These are phyloP conservation scores for Drosophila arizonae DNA, from an alignment of 1,140 invertebrate genomes.

Conservation along the genomic window DNA sequence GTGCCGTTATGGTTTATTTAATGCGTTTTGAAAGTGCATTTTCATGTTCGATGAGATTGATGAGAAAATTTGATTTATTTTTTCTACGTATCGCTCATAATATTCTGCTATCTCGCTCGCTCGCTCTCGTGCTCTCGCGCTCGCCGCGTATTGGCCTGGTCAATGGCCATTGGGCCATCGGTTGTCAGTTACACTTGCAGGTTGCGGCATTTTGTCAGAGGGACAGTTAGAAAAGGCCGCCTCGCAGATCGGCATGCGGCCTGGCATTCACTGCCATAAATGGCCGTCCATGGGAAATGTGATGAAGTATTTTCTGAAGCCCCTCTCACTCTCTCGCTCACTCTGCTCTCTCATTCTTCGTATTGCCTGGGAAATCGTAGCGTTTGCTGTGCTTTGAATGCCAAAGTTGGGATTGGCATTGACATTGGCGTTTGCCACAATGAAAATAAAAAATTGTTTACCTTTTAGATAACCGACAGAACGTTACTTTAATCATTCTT, in stretches of 20 bases:
- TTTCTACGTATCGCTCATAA: conserved; percentile 51
- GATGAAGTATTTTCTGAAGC: conserved; percentile 47
- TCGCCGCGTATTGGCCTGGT: conserved; percentile 15
- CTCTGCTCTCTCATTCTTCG: neutral
- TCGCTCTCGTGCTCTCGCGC: neutral
- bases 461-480: conserved; percentile 29
- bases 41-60: conserved; percentile 82
- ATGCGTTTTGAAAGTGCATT: conserved; percentile 83
- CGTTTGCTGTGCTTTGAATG: conserved; percentile 38
- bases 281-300: conserved; percentile 71
- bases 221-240: conserved; percentile 77
- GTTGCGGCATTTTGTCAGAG: conserved; percentile 80
- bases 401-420: conserved; percentile 43
- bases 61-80: conserved; percentile 83
- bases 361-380: conserved; percentile 65
- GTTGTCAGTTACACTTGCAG: conserved; percentile 77
- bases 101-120: conserved; percentile 1
- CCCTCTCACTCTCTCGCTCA: neutral
- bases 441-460: conserved; percentile 43
- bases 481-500: neutral
- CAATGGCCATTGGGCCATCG: conserved; percentile 31
- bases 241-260: conserved; percentile 46
- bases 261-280: conserved; percentile 71
- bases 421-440: conserved; percentile 12
- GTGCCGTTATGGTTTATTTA: conserved; percentile 82